A percentile compares a stretch with the other conserved stretches of the same genome.
These are phyloP conservation scores for Physocephala rufipes DNA, from an alignment of 2,888 invertebrate genomes.

Conservation along the genomic window DNA sequence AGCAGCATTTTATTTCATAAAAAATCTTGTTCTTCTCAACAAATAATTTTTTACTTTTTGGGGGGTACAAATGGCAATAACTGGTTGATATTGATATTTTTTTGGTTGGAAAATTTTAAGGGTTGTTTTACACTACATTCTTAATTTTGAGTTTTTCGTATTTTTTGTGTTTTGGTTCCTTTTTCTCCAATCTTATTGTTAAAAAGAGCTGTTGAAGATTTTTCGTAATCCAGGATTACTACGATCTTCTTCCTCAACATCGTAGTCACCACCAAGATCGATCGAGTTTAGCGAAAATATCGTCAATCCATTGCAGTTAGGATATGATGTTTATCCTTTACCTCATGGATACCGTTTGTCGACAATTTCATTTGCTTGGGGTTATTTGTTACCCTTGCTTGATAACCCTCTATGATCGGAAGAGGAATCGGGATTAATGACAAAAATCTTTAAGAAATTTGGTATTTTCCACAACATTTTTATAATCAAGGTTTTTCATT, in stretches of 20 bases:
- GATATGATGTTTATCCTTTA: background rate
- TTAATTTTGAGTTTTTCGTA: background rate
- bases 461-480: conserved; percentile 1
- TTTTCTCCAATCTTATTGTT: background rate
- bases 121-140: conserved; percentile 1
- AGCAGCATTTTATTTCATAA: conserved; percentile 12
- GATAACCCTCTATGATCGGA: background rate
- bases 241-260: no score
- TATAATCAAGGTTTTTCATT: conserved; percentile 7
- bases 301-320: background rate
- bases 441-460: conserved; percentile 16
- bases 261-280: no score
- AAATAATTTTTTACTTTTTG: conserved; percentile 16
- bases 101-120: conserved; percentile 11
- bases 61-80: conserved; percentile 18
- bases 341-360: no score
- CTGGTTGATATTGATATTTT: background rate
- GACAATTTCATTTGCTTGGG: background rate
- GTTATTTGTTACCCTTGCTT: background rate
- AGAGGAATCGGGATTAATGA: background rate
- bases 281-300: background rate
- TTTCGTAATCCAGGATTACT: conserved; percentile 43
- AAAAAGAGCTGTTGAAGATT: conserved; percentile 48
- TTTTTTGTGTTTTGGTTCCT: background rate
- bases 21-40: conserved; percentile 12